Percentiles rank a stretch among this genome's conserved stretches.
phyloP scores from a whole-genome alignment of 2,888 invertebrate species.

The Oscheius sp. region DNA sequence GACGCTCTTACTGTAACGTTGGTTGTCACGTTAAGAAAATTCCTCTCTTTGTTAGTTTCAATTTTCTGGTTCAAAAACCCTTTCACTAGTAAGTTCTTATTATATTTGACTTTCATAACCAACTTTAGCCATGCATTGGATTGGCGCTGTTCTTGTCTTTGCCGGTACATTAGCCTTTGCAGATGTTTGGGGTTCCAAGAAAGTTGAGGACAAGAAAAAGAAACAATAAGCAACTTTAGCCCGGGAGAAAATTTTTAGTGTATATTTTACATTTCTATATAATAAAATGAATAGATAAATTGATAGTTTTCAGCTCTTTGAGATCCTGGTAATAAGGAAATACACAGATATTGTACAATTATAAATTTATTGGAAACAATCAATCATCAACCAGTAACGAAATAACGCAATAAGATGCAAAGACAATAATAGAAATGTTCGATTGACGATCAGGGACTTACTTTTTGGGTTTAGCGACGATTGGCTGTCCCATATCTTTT shows the following conservation, averaged over 20 bases:
- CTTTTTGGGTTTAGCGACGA: conserved; percentile 38
- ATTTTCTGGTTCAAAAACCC: conserved; percentile 90
- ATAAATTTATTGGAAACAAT: neutral
- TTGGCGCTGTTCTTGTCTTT: conserved; percentile 79
- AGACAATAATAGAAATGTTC: neutral
- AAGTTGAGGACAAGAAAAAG: conserved; percentile 16
- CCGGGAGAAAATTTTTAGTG: too few species aligned
- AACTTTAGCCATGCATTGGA: conserved; percentile 48
- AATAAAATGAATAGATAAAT: neutral
- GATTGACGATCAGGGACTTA: neutral
- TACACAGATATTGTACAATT: neutral
- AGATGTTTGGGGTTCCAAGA: conserved; percentile 73
- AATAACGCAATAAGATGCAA: neutral
- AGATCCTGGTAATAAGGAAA: neutral
- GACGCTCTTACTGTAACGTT: conserved; percentile 84
- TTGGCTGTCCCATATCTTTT: conserved; percentile 51
- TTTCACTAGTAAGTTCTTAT: conserved; percentile 77
- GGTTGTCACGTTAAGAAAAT: conserved; percentile 93
- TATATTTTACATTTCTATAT: neutral
- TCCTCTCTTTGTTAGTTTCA: conserved; percentile 91
- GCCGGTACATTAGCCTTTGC: conserved; percentile 90
- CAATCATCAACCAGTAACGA: conserved; percentile 9
- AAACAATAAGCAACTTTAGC: neutral
- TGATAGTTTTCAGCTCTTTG: neutral
- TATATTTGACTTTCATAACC: neutral